Conservation (phyloP, 2,797 vertebrate genomes). For the Choloepus didactylus region DNA sequence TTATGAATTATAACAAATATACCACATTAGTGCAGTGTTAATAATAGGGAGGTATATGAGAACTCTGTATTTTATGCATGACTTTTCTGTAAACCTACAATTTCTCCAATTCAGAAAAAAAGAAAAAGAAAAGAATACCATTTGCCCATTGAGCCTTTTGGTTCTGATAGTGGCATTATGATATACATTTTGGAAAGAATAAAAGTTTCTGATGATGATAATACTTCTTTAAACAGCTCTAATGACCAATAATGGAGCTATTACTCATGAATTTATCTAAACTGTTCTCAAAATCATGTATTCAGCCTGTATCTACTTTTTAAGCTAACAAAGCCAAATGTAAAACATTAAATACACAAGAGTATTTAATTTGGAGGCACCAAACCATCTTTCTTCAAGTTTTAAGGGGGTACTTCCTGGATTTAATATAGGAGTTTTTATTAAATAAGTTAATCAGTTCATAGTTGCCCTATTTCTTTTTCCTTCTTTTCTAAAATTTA, state of each 20-base stretch:
- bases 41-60: too few species aligned
- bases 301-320: background rate
- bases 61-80: too few species aligned
- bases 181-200: constrained; percentile 31
- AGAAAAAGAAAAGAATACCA: background rate
- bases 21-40: too few species aligned
- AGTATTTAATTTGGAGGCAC: background rate
- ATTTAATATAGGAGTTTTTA: constrained; percentile 30
- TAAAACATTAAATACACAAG: background rate
- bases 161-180: background rate
- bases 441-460: constrained; percentile 22
- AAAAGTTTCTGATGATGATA: background rate
- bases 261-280: constrained; percentile 25
- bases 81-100: too few species aligned
- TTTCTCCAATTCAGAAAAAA: too few species aligned
- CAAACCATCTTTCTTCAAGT: background rate
- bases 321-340: background rate
- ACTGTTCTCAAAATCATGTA: background rate
- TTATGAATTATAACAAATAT: too few species aligned
- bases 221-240: background rate
- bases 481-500: constrained; percentile 35
- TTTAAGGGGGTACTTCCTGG: background rate
- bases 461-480: background rate
- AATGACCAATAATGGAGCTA: background rate
- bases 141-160: background rate